Percentiles rank a stretch among this genome's conserved stretches.
These are phyloP conservation scores for Patella ulyssiponensis DNA, from an alignment of 2,888 invertebrate species.

Conservation along the genomic window DNA sequence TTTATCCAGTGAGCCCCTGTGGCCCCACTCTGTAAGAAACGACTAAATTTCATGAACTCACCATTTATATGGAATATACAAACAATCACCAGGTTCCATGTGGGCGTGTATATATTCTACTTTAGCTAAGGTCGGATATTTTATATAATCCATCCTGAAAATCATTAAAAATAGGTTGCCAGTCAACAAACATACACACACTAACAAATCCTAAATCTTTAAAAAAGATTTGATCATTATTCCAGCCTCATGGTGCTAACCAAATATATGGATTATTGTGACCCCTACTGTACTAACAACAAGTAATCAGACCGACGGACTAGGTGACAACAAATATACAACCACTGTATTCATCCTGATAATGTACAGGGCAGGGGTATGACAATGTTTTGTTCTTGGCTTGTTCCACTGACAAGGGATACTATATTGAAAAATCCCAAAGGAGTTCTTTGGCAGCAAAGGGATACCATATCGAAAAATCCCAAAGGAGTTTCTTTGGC, in stretches of 20 bases:
- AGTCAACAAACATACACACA: background rate
- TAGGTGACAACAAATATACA: background rate
- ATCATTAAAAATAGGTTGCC: constrained; percentile 13
- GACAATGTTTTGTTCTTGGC: no score
- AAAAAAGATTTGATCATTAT: background rate
- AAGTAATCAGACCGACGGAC: background rate
- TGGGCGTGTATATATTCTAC: constrained; percentile 63
- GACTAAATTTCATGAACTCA: constrained; percentile 40
- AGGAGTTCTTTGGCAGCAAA: no score
- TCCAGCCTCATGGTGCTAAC: background rate
- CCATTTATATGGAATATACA: constrained; percentile 69
- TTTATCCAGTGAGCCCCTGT: no score
- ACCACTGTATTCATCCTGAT: no score
- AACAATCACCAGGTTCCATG: constrained; percentile 65
- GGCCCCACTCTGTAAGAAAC: background rate
- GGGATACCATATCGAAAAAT: no score
- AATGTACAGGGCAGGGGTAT: no score
- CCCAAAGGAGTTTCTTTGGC: no score
- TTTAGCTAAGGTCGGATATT: constrained; percentile 62
- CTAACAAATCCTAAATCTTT: background rate
- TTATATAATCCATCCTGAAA: constrained; percentile 65
- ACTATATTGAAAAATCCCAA: no score
- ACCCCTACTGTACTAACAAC: background rate
- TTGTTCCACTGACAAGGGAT: no score
- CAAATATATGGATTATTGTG: background rate